Base-by-base conservation (phyloP, 2,113 vertebrate genomes). In the Rhinolophus ferrumequinum region DNA sequence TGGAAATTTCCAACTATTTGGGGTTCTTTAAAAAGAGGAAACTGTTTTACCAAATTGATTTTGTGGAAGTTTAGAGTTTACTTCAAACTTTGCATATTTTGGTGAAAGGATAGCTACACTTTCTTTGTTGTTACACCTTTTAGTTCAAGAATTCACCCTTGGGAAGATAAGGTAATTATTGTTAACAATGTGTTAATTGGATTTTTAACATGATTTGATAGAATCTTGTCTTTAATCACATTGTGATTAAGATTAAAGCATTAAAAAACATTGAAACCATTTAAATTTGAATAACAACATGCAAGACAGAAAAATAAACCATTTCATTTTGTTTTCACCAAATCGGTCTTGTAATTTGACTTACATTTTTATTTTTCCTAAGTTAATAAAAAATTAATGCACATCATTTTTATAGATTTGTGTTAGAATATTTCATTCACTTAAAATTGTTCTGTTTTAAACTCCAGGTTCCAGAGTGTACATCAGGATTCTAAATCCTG, bases 41-140 rank as follows among this genome's bases (percentile, higher is more conserved):
- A 60, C 35, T 75, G 22, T 79, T 89, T 66, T 90, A 54, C 60
- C 60, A 94, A 54, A 89, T 82, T 83, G 35, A 38, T 77, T 76
- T 93, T 73, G 77, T 92, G 81, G 58, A 96, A 96, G 58, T 96
- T 96, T 96, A 90, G 41, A 79, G 38, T 96, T 96, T 96, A 79
- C 73, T 97, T 93, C 16, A 82, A 94, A 93, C 62, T 96, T 94
- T 66, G 50, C 47, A 58, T 93, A 28, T 79, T 88, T 86, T 91
- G 60, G 28, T 81, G 82, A 76, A 67, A 70, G 77, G 35, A 52
- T 91, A 84, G 33, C 82, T 90, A 18, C 4, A 8, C 73, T 94
- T 92, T 28, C 79, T 88, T 94, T 84, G 44, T 86, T 92, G 41
- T 93, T 89, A 2, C 6, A 62, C 19, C 16, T 77, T 64, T 72